phyloP scores from a whole-genome alignment of 2,113 vertebrate genomes.

The Hemichromis elongatus region DNA sequence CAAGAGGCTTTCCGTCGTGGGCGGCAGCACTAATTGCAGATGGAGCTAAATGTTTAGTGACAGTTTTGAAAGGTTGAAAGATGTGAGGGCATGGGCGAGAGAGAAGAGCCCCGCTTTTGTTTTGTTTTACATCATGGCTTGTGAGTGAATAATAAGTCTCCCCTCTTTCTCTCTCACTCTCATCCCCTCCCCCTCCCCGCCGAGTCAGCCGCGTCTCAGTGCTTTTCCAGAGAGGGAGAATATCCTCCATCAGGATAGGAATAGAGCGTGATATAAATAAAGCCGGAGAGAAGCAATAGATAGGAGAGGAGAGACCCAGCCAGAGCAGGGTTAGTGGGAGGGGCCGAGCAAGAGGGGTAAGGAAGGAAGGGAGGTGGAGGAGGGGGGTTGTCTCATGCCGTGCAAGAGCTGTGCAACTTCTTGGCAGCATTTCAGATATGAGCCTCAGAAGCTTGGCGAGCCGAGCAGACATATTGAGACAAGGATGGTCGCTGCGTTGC shows the following conservation, averaged over 20 bases:
- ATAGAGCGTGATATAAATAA: constrained; percentile 70
- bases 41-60: constrained; percentile 77
- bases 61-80: constrained; percentile 66
- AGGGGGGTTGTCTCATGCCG: constrained; percentile 68
- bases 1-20: constrained; percentile 64
- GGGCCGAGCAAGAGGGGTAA: constrained; percentile 48
- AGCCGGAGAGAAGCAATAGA: constrained; percentile 67
- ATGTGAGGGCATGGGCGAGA: constrained; percentile 65
- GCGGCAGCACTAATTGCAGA: constrained; percentile 70
- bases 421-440: constrained; percentile 83
- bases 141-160: constrained; percentile 42
- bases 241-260: constrained; percentile 64
- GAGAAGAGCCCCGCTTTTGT: constrained; percentile 24
- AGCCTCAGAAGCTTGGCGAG: constrained; percentile 76
- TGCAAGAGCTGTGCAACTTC: constrained; percentile 73
- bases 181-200: constrained; percentile 44
- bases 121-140: constrained; percentile 45
- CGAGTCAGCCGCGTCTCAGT: constrained; percentile 20
- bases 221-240: constrained; percentile 50
- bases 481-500: constrained; percentile 75
- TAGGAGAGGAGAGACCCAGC: constrained; percentile 68
- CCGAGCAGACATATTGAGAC: constrained; percentile 79
- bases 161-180: constrained; percentile 27
- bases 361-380: constrained; percentile 51
- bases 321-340: constrained; percentile 69